Base-by-base conservation (phyloP, 2,888 invertebrate species). In the Cheilosia urbana region DNA sequence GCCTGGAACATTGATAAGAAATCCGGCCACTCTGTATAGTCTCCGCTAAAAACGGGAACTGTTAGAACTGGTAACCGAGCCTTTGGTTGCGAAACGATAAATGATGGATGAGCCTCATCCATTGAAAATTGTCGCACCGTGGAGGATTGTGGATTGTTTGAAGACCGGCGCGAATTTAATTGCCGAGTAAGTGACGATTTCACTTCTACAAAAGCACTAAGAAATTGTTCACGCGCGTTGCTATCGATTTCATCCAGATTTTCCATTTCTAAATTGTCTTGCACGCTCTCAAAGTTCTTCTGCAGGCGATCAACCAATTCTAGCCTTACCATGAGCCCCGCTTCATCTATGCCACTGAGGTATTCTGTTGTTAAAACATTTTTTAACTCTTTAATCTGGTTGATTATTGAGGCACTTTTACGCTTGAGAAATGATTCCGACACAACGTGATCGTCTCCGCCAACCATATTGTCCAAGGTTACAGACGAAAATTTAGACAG, bases 1-100 rank as follows among this genome's bases (percentile, higher is more conserved):
- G 62, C n/a, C 15, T 62, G 17, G n/a, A 47, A 62, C 27, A 27
- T 30, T 13, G 71, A 58, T 47, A 55, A 60, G 2, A 71, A 71
- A 60, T 71, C 60, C 11, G 71, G 71, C 60, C 60, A 71, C 17
- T 71, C 60, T 5, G 58, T 30, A 24, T 47, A 60, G 19, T 47
- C 30, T 15, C 71, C 49, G 37, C 58, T 47, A 15, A 71, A 57
- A 2, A 30, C 11, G 1, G 60, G 40, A 60, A 71, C 60, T 58
- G 17, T 21, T 13, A 47, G 15, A 27, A 49, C 58, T 0, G 71
- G 55, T 24, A 60, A 30, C 21, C 49, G 11, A 4, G 57, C 7
- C 17, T 24, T 58, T 27, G 45, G 27, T 19, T 45, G 58, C 13
- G 58, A n/a, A 15, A 72, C 13, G 21, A 62, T 40, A 17, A 60